Evolutionary conservation across 2,888 invertebrate species (phyloP), one percentile per base, ranked within the genome.

Genomic region (Cancer borealis): DNA sequence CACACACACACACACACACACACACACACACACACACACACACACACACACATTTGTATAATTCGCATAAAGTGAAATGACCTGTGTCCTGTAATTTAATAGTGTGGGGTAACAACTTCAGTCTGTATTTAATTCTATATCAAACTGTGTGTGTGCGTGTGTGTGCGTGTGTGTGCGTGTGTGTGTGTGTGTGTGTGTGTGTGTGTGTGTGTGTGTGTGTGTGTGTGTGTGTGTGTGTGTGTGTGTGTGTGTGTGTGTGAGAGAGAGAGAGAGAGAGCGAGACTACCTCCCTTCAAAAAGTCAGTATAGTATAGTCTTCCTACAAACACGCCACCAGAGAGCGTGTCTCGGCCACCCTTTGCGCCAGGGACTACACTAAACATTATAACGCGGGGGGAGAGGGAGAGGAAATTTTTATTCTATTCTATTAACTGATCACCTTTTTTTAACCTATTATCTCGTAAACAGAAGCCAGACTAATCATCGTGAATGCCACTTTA

Each of bases 401-500:
- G 54, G 12, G 54, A 17, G 12, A 17, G 10, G 12, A 17, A 54
- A 14, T 10, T 17, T 54, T 12, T 54, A 12, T 17, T 10, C 17
- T 54, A 54, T 54, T 54, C 17, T 17, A 88, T 17, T 0, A 54
- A 14, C 39, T 1, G 2, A 39, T 39, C 39, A 39, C 39, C 2
- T 39, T 39, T 39, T 39, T 39, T 39, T 39, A 12, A 21, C 66
- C 21, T n/a, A 66, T 66, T 66, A 66, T 66, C 66, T 66, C 66
- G 66, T 66, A 66, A n/a, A 66, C 66, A 66, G n/a, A 66, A n/a
- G 66, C 66, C 66, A 66, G n/a, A n/a, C n/a, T 66, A 66, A 66
- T 66, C n/a, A 66, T n/a, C 66, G n/a, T 21, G n/a, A 66, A 66
- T n/a, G 14, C 66, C 21, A 6, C 66, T 66, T 21, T 66, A 66